Base-by-base conservation (phyloP, 2,888 invertebrate species). In the Hirtodrosophila trivittata region DNA sequence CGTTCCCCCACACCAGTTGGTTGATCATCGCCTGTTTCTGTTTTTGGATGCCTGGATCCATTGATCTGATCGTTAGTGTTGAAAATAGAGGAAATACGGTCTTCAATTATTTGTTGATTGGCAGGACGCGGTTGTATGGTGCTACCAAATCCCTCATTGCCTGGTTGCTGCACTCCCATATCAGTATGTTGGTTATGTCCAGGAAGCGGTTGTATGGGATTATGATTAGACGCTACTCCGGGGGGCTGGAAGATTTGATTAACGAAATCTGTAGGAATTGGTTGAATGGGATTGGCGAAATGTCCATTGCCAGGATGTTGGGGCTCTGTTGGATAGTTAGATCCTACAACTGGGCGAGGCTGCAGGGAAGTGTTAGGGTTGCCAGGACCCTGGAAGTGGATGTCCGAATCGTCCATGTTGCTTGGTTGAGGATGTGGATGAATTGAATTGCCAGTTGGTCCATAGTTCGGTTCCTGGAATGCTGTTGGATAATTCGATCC, bases 41-140 rank as follows among this genome's bases (percentile, higher is more conserved):
- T 33, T 16, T 60, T 77, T n/a, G 69, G 46, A 8, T 57, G 37
- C 1, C 26, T 26, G 10, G 52, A 21, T n/a, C n/a, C n/a, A n/a
- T n/a, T n/a, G 9, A 5, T 9, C 39, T 4, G 10, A 0, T 50
- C 45, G 0, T 59, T 32, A 0, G 59, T 67, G 1, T 65, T 58
- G 12, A 87, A 87, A 9, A 78, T 68, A 3, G 57, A 32, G 0
- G 21, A 21, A 25, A 80, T 51, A 13, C 51, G 54, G 7, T 52
- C 38, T 0, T 46, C 43, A 18, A 63, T 45, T 41, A 0, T 16
- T 38, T 25, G 10, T 18, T 35, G 18, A 9, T n/a, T 32, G 12
- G 7, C 46, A 1, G 51, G 43, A 16, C 8, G 30, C 1, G 55
- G 43, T 13, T 74, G 51, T 0, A 66, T 38, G 6, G 62, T 46